These are phyloP conservation scores for Drosophila putrida DNA, from an alignment of 2,888 invertebrate species.

Conservation along the genomic window DNA sequence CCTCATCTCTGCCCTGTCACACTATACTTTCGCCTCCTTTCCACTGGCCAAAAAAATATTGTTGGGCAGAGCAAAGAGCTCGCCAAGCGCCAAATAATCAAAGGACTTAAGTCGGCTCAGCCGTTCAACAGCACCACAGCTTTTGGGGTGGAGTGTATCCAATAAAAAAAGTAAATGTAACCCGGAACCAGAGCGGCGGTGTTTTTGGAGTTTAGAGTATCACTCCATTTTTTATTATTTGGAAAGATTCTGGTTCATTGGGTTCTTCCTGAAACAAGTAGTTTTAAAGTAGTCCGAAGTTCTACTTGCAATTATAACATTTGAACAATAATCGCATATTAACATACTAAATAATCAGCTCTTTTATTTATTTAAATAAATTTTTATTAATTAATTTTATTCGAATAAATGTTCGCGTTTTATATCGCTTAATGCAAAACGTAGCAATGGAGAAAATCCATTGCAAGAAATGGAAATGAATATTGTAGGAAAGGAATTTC, in stretches of 20 bases:
- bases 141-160: slow-evolving; percentile 32
- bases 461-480: slow-evolving; percentile 38
- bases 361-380: background rate
- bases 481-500: slow-evolving; percentile 15
- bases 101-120: slow-evolving; percentile 75
- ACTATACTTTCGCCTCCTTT: background rate
- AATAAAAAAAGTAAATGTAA: slow-evolving; percentile 3
- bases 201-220: background rate
- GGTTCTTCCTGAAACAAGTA: background rate
- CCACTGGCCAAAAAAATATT: slow-evolving; percentile 27
- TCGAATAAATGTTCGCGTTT: too few relatives aligned
- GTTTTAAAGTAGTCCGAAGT: background rate
- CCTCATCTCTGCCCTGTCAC: background rate
- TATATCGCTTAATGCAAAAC: slow-evolving; percentile 28
- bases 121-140: slow-evolving; percentile 55
- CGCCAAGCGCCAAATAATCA: slow-evolving; percentile 73
- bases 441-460: slow-evolving; percentile 21
- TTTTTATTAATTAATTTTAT: too few relatives aligned
- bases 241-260: background rate
- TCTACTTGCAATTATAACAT: too few relatives aligned
- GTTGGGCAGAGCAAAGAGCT: slow-evolving; percentile 46
- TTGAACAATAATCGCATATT: too few relatives aligned
- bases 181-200: slow-evolving; percentile 5
- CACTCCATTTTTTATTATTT: background rate
- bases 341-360: too few relatives aligned